Base-by-base conservation (phyloP, 1,140 invertebrate genomes). In the Trachymyrmex cornetzi region DNA sequence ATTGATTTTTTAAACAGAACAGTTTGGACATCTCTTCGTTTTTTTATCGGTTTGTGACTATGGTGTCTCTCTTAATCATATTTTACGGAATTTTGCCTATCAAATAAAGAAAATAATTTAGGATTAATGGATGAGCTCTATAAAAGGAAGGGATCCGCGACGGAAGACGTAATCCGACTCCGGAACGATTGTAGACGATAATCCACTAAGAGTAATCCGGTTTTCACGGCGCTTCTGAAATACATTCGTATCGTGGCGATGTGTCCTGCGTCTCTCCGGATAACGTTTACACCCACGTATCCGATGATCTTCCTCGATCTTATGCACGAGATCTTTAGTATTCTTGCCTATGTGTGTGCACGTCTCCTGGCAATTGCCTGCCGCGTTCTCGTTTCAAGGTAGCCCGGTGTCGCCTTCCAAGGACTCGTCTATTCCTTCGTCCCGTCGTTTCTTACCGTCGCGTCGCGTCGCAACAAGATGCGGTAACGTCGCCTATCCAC, bases 271-370 rank as follows among this genome's bases (percentile, higher is more conserved):
- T 63, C 55, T 66, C 80, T 53, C 44, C 22, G 64, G 59, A 88
- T 90, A 85, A 91, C 77, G 66, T 90, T 90, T 87, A 89, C 90
- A 91, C 90, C 90, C 90, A 91, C 90, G 71, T 87, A 53, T 48
- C 38, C 50, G 19, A 66, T 71, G 77, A 90, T 87, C 55, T 77
- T 24, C 44, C 79, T 24, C 38, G 59, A 84, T 87, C 44, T 77
- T 90, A 63, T 87, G 38, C 67, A 53, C 38, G 66, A 48, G 50
- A 24, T 34, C 61, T 24, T 74, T 57, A 55, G 14, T n/a, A 77
- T 77, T 9, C 63, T 79, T 59, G 34, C n/a, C 0, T 24, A 38
- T 19, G 61, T 67, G 59, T 34, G 5, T 2, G 55, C 38, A 6
- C 38, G 27, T 77, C 24, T 63, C 59, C 22, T 38, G 61, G 38